A percentile compares a stretch with the other conserved stretches of the same genome.
Evolutionary conservation across 2,113 vertebrate species (phyloP).

Genomic region (Albula goreensis): DNA sequence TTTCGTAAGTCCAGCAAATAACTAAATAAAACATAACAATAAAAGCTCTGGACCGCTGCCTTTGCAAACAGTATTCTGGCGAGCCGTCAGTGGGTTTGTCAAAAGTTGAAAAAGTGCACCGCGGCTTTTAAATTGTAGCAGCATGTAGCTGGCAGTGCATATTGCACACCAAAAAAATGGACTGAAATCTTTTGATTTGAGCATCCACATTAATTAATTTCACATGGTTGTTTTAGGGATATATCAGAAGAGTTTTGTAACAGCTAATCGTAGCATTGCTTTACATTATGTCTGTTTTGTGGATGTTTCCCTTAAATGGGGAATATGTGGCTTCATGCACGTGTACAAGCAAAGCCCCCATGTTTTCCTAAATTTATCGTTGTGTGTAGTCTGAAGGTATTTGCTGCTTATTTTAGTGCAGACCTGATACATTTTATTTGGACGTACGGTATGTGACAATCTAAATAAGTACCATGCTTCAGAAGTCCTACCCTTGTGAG

Average conservation of each 20-base stretch:
- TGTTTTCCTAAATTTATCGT: too few relatives aligned
- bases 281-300: background rate
- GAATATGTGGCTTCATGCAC: too few relatives aligned
- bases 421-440: too few relatives aligned
- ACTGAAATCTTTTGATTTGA: background rate
- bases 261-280: background rate
- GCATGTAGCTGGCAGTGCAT: conserved; percentile 36
- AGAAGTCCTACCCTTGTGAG: too few relatives aligned
- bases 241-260: background rate
- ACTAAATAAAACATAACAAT: conserved; percentile 66
- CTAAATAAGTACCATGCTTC: too few relatives aligned
- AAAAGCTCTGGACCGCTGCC: conserved; percentile 60
- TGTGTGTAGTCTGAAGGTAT: too few relatives aligned
- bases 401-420: too few relatives aligned
- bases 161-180: conserved; percentile 35
- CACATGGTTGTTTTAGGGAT: background rate
- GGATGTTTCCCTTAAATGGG: background rate
- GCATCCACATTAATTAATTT: background rate
- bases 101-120: conserved; percentile 59
- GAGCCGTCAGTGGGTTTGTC: conserved; percentile 58
- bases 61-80: conserved; percentile 59
- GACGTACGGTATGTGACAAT: too few relatives aligned
- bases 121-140: conserved; percentile 57
- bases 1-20: conserved; percentile 61
- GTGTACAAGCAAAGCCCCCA: too few relatives aligned